These are phyloP conservation scores for Notolepis coatsorum DNA, from an alignment of 2,797 vertebrate species.

Conservation along the genomic window DNA sequence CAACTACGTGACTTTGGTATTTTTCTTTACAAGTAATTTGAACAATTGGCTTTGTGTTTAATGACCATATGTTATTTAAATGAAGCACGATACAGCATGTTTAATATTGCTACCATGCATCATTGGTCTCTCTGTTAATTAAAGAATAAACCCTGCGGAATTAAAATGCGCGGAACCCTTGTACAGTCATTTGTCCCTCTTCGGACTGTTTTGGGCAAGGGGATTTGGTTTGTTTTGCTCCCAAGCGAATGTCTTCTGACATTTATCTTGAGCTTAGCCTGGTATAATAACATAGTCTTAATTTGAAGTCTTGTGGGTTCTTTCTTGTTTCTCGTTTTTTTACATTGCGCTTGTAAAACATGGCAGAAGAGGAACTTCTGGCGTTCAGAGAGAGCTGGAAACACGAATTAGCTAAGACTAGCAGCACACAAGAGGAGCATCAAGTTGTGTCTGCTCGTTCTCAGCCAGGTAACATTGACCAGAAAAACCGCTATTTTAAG, in stretches of 20 bases:
- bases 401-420: slow-evolving; percentile 70
- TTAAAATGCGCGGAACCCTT: slow-evolving; percentile 61
- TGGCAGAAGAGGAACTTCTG: slow-evolving; percentile 76
- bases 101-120: too few species aligned
- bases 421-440: slow-evolving; percentile 26
- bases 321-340: background rate
- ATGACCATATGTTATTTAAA: background rate
- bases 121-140: too few species aligned
- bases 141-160: slow-evolving; percentile 60
- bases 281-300: background rate
- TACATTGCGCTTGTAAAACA: slow-evolving; percentile 43
- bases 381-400: slow-evolving; percentile 80
- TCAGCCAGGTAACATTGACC: slow-evolving; percentile 12
- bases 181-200: slow-evolving; percentile 14
- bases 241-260: background rate
- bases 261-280: background rate
- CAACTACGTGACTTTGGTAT: slow-evolving; percentile 32
- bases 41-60: too few species aligned
- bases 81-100: background rate
- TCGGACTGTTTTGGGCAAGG: slow-evolving; percentile 65
- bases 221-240: slow-evolving; percentile 26
- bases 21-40: background rate
- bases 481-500: slow-evolving; percentile 59
- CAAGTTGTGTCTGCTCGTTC: background rate
- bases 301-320: too few species aligned